Evolutionary conservation across 2,888 invertebrate genomes (phyloP).

Genomic region (Phoenoteleia sp.): DNA sequence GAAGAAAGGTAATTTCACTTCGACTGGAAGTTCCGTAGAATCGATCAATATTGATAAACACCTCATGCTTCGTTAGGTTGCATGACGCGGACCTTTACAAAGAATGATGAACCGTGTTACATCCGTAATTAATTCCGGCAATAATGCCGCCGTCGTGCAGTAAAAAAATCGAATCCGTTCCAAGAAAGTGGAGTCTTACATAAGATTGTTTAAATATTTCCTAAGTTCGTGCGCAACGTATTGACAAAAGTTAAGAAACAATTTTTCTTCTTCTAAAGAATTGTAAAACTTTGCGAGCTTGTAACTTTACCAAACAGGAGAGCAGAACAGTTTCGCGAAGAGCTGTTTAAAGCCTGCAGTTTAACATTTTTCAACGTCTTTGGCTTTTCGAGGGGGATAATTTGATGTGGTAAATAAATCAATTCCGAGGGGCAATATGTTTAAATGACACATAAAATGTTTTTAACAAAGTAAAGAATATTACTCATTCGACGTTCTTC

Average conservation of each 20-base stretch:
- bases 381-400: slow-evolving; percentile 32
- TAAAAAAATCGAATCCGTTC: slow-evolving; percentile 13
- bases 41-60: slow-evolving; percentile 62
- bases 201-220: slow-evolving; percentile 22
- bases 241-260: slow-evolving; percentile 30
- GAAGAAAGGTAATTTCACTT: slow-evolving; percentile 56
- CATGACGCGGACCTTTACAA: slow-evolving; percentile 13
- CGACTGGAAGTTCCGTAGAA: slow-evolving; percentile 18
- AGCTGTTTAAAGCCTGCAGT: slow-evolving; percentile 39
- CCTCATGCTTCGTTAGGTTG: slow-evolving; percentile 51
- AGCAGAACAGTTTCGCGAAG: slow-evolving; percentile 16
- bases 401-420: slow-evolving; percentile 52
- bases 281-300: slow-evolving; percentile 40
- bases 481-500: slow-evolving; percentile 36
- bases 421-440: slow-evolving; percentile 38
- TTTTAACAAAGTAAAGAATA: slow-evolving; percentile 50
- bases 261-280: slow-evolving; percentile 52
- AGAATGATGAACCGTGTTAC: slow-evolving; percentile 26
- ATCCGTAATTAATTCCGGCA: slow-evolving; percentile 24
- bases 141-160: slow-evolving; percentile 6
- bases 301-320: slow-evolving; percentile 27
- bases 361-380: slow-evolving; percentile 45
- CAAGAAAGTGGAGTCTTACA: neutral
- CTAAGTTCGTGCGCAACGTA: neutral
- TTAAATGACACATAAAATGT: slow-evolving; percentile 44